Percentiles rank a stretch among this genome's conserved stretches.
Evolutionary conservation across 2,888 invertebrate genomes (phyloP).

Genomic region (Andrena fulva): DNA sequence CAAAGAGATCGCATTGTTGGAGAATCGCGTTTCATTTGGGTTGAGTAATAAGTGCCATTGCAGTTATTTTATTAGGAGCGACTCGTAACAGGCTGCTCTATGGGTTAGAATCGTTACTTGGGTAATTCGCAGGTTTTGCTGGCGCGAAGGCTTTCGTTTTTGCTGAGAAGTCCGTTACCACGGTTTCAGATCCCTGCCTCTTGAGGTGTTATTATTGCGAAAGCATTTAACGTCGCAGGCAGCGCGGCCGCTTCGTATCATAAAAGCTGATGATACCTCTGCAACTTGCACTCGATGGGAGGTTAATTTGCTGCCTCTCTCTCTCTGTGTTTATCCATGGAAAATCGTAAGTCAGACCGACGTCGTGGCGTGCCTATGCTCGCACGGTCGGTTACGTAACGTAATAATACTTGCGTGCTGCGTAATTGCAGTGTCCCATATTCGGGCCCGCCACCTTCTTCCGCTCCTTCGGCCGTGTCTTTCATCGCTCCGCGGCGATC

Average conservation of each 20-base stretch:
- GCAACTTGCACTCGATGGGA: conserved; percentile 26
- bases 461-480: conserved; percentile 35
- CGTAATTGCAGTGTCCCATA: conserved; percentile 69
- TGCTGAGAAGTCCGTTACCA: not conserved
- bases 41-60: not conserved
- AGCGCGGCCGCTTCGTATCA: conserved; percentile 24
- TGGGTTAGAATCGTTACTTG: not conserved
- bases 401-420: conserved; percentile 66
- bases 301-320: conserved; percentile 36
- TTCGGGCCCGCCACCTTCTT: conserved; percentile 50
- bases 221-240: conserved; percentile 29
- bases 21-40: conserved; percentile 4
- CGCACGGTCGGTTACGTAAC: conserved; percentile 62
- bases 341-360: conserved; percentile 54
- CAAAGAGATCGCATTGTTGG: not conserved
- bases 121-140: not conserved
- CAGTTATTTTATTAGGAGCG: not conserved
- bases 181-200: not conserved
- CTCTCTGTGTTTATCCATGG: conserved; percentile 38
- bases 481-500: conserved; percentile 20
- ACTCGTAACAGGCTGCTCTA: not conserved
- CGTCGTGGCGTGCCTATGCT: conserved; percentile 54
- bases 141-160: conserved; percentile 11
- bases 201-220: conserved; percentile 7
- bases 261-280: conserved; percentile 45